Conservation (phyloP, 2,888 invertebrate species). For the Agelastica alni region DNA sequence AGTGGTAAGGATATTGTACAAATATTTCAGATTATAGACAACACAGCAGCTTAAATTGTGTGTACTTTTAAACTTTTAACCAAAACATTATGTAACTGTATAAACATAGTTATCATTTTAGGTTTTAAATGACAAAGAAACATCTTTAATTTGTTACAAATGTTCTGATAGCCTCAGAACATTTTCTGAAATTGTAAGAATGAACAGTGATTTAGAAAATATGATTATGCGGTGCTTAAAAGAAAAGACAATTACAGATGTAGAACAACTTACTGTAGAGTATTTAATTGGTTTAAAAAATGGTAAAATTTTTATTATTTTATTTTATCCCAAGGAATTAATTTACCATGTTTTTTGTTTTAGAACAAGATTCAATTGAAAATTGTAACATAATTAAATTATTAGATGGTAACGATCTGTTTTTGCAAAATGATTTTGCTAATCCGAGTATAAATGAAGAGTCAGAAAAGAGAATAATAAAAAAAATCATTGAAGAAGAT, state of each 20-base stretch:
- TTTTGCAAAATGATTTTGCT: constrained; percentile 10
- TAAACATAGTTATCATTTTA: too few species aligned
- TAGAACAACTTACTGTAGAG: constrained; percentile 11
- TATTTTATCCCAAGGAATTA: neutral
- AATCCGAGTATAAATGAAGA: constrained; percentile 14
- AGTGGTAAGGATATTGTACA: constrained; percentile 21
- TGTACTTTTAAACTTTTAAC: too few species aligned
- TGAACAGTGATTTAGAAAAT: constrained; percentile 13
- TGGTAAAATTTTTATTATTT: constrained; percentile 8
- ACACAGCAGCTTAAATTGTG: too few species aligned
- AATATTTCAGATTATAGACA: too few species aligned
- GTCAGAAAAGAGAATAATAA: constrained; percentile 20
- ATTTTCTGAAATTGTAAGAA: constrained; percentile 21
- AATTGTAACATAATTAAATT: constrained; percentile 16
- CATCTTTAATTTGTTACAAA: constrained; percentile 23
- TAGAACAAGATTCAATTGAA: constrained; percentile 1
- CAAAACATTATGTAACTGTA: too few species aligned
- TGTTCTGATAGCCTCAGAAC: constrained; percentile 20
- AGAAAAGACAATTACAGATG: constrained; percentile 5
- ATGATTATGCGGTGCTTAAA: constrained; percentile 17
- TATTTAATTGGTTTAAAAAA: constrained; percentile 1
- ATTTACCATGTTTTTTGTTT: neutral
- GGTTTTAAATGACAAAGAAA: constrained; percentile 18
- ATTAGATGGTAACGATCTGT: constrained; percentile 9
- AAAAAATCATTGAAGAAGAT: constrained; percentile 25